Evolutionary conservation across 1,140 invertebrate genomes (phyloP).

Genomic region (Babylonia areolata): DNA sequence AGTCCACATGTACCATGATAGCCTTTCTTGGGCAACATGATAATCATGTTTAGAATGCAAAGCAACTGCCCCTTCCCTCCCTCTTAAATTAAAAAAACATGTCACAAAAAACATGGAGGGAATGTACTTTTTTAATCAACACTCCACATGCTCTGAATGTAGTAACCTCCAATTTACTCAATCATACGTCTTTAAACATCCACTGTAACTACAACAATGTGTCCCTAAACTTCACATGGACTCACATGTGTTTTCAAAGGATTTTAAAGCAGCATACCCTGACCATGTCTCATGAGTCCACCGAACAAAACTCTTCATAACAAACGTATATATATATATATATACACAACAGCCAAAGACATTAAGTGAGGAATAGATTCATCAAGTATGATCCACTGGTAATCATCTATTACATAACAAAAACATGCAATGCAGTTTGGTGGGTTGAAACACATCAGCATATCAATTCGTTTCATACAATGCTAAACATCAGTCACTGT

Average conservation of each 20-base stretch:
- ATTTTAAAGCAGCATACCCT: not conserved
- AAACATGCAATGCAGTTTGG: not conserved
- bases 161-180: not conserved
- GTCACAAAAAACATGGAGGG: not conserved
- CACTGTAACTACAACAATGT: too few relatives aligned
- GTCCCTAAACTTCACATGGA: too few relatives aligned
- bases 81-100: too few relatives aligned
- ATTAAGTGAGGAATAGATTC: not conserved
- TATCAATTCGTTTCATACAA: too few relatives aligned
- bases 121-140: too few relatives aligned
- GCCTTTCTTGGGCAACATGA: too few relatives aligned
- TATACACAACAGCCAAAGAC: not conserved
- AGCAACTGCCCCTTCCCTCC: not conserved
- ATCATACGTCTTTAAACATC: not conserved
- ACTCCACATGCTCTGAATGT: not conserved
- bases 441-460: not conserved
- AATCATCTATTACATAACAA: not conserved
- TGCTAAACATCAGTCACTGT: too few relatives aligned
- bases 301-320: not conserved
- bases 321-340: not conserved
- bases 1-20: too few relatives aligned
- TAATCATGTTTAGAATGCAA: too few relatives aligned
- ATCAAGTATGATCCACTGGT: not conserved
- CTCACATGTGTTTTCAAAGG: not conserved
- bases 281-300: not conserved